These are phyloP conservation scores for Buathra laborator DNA, from an alignment of 2,888 invertebrate genomes.

Conservation along the genomic window DNA sequence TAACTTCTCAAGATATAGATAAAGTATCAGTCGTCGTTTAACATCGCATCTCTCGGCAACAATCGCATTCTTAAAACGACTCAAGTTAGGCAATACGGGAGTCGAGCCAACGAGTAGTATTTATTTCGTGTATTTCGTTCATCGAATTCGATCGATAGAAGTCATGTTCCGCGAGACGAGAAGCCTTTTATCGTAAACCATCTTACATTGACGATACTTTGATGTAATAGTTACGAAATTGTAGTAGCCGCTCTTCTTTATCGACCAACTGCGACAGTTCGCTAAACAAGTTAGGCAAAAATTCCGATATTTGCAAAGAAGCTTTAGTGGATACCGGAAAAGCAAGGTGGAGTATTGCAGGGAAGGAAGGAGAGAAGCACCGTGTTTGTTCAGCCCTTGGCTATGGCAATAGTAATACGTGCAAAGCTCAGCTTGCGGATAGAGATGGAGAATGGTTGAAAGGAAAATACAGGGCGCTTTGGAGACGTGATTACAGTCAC, in stretches of 20 bases:
- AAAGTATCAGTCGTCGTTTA: constrained; percentile 33
- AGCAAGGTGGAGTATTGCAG: background rate
- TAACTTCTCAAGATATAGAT: constrained; percentile 26
- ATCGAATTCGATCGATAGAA: background rate
- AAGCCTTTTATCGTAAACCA: background rate
- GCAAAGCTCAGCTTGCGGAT: no score
- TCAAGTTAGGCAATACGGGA: background rate
- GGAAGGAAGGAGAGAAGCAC: no score
- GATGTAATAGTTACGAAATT: background rate
- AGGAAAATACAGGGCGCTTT: background rate
- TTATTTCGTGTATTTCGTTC: background rate
- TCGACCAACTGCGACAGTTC: background rate
- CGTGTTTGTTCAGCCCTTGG: no score
- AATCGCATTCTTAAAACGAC: constrained; percentile 25
- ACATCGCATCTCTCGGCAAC: constrained; percentile 5
- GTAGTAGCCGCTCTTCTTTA: background rate
- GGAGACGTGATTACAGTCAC: background rate
- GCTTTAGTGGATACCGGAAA: background rate
- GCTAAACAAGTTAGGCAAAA: background rate
- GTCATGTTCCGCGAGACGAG: background rate
- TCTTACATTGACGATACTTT: background rate
- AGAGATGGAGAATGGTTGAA: background rate
- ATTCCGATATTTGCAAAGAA: constrained; percentile 4
- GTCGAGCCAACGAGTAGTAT: background rate
- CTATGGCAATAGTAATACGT: no score